phyloP scores from a whole-genome alignment of 2,113 vertebrate genomes.

The Apteryx mantelli region DNA sequence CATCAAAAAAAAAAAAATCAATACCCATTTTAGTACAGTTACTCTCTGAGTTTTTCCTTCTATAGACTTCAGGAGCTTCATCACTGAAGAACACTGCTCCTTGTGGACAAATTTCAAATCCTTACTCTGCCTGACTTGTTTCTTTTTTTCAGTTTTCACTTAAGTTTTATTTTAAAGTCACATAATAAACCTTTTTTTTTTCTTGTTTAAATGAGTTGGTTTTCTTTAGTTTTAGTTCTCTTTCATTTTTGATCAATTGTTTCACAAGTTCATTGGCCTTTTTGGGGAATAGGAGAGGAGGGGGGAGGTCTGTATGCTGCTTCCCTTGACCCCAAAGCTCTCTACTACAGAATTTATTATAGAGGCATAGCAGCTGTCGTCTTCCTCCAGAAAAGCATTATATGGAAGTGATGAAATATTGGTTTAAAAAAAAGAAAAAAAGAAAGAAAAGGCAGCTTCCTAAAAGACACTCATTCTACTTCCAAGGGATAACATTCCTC shows the following conservation, averaged over 20 bases:
- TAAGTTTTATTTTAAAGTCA: background rate
- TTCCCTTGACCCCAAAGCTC: background rate
- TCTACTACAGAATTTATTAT: background rate
- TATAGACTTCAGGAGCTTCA: background rate
- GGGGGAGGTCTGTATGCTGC: fast-evolving
- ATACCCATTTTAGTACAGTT: background rate
- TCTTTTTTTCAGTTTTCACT: background rate
- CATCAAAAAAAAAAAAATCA: background rate
- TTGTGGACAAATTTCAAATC: background rate
- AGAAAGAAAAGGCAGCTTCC: background rate
- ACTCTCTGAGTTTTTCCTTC: background rate
- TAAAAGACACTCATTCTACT: background rate
- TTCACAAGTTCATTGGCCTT: background rate
- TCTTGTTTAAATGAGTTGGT: background rate
- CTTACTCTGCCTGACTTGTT: background rate
- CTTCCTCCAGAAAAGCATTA: background rate
- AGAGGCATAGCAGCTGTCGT: background rate
- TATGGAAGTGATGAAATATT: background rate
- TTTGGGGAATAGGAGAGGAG: background rate
- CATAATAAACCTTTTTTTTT: background rate
- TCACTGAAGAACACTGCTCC: background rate
- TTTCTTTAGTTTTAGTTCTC: background rate
- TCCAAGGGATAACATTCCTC: background rate
- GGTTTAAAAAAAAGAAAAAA: too few relatives aligned
- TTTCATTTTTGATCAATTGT: background rate